A percentile compares a stretch with the other conserved stretches of the same genome.
Conservation (phyloP, 2,888 invertebrate species). For the Euphydryas editha region DNA sequence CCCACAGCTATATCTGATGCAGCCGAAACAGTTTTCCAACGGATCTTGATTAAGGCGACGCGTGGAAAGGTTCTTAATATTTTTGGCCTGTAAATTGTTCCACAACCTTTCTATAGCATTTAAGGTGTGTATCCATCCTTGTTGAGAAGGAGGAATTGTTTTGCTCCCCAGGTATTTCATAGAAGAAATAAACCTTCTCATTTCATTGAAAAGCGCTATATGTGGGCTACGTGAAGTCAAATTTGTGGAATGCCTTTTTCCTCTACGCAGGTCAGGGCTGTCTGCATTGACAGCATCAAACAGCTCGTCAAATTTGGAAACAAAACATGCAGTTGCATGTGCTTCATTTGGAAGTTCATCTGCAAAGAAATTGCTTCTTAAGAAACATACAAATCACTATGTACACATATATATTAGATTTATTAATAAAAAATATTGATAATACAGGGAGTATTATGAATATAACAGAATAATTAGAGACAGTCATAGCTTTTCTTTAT, state of each 20-base stretch:
- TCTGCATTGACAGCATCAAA: conserved; percentile 41
- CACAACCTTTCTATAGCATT: conserved; percentile 40
- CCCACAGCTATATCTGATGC: conserved; percentile 36
- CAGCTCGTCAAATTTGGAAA: conserved; percentile 39
- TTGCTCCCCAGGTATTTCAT: conserved; percentile 39
- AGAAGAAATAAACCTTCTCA: conserved; percentile 33
- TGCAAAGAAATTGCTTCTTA: conserved; percentile 27
- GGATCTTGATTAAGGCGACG: conserved; percentile 39
- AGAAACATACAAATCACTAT: not conserved
- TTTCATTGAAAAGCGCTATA: conserved; percentile 26
- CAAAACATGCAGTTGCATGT: conserved; percentile 35
- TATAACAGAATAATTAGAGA: no score
- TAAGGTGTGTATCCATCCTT: conserved; percentile 45
- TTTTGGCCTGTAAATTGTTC: conserved; percentile 12
- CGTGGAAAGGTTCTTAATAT: conserved; percentile 24
- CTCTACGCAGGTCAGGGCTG: conserved; percentile 33
- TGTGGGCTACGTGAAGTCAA: conserved; percentile 27
- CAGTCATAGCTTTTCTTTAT: no score
- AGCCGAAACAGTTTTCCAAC: conserved; percentile 39
- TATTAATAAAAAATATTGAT: no score
- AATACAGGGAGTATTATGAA: no score
- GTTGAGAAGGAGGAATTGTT: conserved; percentile 42
- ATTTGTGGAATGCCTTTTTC: conserved; percentile 38
- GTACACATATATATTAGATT: no score
- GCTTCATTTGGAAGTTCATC: conserved; percentile 38